These are phyloP conservation scores for Pseudomyrmex concolor DNA, from an alignment of 1,140 invertebrate genomes.

Conservation along the genomic window DNA sequence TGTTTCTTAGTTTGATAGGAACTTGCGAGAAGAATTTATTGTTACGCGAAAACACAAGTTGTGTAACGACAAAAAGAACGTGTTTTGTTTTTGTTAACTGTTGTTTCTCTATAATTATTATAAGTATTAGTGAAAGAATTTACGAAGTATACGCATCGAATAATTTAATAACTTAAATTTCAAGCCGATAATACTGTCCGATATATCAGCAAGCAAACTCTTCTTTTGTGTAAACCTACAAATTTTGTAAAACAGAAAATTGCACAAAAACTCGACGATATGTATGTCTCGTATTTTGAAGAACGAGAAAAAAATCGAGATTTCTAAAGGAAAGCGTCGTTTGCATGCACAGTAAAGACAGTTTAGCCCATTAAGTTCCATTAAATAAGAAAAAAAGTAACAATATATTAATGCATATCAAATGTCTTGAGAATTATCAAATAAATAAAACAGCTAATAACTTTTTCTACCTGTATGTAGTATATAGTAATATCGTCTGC, in stretches of 20 bases:
- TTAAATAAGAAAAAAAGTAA: neutral
- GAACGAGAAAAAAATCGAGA: neutral
- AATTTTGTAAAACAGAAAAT: neutral
- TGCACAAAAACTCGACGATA: slow-evolving; percentile 5
- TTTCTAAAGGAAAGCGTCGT: neutral
- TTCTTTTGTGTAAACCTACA: slow-evolving; percentile 1
- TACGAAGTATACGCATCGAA: neutral
- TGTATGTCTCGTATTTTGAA: neutral
- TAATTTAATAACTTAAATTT: neutral
- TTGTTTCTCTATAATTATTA: too few species aligned
- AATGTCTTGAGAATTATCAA: slow-evolving; percentile 13
- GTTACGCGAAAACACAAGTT: slow-evolving; percentile 14
- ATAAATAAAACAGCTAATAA: slow-evolving; percentile 46
- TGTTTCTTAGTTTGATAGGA: slow-evolving; percentile 25
- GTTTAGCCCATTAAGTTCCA: slow-evolving; percentile 7
- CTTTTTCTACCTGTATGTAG: slow-evolving; percentile 32
- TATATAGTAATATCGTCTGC: slow-evolving; percentile 70
- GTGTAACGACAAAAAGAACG: neutral
- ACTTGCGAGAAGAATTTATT: neutral
- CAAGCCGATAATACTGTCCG: slow-evolving; percentile 26
- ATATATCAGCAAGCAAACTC: slow-evolving; percentile 19
- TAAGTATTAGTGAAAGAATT: neutral
- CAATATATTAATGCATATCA: neutral
- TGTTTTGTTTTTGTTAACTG: too few species aligned
- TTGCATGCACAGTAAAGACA: neutral